Percentiles rank a stretch among this genome's conserved stretches.
These are phyloP conservation scores for Eriocheir sinensis DNA, from an alignment of 1,140 invertebrate genomes.

Conservation along the genomic window DNA sequence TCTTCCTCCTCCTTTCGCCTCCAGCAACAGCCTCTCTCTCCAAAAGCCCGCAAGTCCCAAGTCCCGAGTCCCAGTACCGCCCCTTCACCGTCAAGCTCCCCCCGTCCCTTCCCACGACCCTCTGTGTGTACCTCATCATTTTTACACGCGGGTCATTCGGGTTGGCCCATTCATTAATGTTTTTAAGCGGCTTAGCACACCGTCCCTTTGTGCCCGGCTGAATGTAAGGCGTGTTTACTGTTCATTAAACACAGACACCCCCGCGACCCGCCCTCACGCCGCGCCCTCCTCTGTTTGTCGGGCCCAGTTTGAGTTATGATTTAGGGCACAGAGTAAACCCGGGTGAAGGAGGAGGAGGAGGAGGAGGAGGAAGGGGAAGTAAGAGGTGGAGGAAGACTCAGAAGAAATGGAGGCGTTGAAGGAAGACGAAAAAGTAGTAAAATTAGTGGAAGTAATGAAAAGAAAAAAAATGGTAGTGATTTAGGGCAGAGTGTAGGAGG, in stretches of 20 bases:
- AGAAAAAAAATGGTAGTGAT: neutral
- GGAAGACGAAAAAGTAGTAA: neutral
- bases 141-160: conserved; percentile 64
- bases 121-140: conserved; percentile 59
- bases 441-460: neutral
- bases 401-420: neutral
- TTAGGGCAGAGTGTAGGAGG: too few species aligned
- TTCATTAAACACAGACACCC: conserved; percentile 74
- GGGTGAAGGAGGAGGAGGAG: neutral
- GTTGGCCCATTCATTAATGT: conserved; percentile 67
- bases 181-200: conserved; percentile 73
- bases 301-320: conserved; percentile 45
- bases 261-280: conserved; percentile 38
- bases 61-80: neutral
- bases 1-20: neutral
- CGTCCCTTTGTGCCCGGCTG: conserved; percentile 55
- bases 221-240: conserved; percentile 75
- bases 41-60: neutral
- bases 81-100: conserved; percentile 42
- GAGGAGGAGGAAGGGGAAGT: too few species aligned
- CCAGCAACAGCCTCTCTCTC: neutral
- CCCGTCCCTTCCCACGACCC: conserved; percentile 34
- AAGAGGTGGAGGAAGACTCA: too few species aligned
- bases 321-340: conserved; percentile 60
- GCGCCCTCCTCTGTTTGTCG: neutral